A percentile compares a stretch with the other conserved stretches of the same genome.
These are phyloP conservation scores for Acanthopagrus latus DNA, from an alignment of 2,797 vertebrate genomes.

Conservation along the genomic window DNA sequence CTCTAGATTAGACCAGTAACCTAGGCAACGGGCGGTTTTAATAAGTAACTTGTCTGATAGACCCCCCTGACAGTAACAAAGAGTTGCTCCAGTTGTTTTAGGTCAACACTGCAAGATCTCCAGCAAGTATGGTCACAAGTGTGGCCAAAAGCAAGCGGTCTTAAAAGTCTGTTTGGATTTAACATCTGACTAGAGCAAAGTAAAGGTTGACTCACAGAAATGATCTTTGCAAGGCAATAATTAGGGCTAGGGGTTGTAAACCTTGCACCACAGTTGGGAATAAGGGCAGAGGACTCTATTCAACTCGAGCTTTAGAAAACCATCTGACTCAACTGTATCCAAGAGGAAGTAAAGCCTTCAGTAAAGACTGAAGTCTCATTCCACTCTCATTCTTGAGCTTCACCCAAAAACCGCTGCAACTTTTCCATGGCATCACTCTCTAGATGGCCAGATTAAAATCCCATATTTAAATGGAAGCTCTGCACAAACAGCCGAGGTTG, in stretches of 20 bases:
- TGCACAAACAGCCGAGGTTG: conserved; percentile 49
- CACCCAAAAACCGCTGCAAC: conserved; percentile 71
- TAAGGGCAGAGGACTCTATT: not conserved
- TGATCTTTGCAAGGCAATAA: conserved; percentile 8
- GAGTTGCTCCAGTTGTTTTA: conserved; percentile 18
- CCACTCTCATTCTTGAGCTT: conserved; percentile 59
- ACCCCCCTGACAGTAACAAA: conserved; percentile 2
- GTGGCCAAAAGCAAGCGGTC: not conserved
- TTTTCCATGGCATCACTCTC: conserved; percentile 80
- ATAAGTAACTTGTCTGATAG: conserved; percentile 61
- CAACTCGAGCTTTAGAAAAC: conserved; percentile 22
- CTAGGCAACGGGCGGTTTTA: conserved; percentile 61
- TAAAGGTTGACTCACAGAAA: not conserved
- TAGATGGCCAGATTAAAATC: conserved; percentile 73
- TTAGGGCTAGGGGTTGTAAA: not conserved
- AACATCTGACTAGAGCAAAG: not conserved
- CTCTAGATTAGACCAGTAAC: conserved; percentile 60
- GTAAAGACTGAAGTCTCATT: conserved; percentile 55
- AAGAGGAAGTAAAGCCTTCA: conserved; percentile 43
- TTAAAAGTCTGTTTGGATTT: not conserved
- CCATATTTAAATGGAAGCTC: conserved; percentile 73
- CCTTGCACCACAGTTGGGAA: not conserved
- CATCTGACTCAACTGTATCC: conserved; percentile 47
- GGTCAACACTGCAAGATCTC: conserved; percentile 11
- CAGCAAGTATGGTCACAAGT: not conserved